These are phyloP conservation scores for Aromia moschata DNA, from an alignment of 2,888 invertebrate genomes.

Conservation along the genomic window DNA sequence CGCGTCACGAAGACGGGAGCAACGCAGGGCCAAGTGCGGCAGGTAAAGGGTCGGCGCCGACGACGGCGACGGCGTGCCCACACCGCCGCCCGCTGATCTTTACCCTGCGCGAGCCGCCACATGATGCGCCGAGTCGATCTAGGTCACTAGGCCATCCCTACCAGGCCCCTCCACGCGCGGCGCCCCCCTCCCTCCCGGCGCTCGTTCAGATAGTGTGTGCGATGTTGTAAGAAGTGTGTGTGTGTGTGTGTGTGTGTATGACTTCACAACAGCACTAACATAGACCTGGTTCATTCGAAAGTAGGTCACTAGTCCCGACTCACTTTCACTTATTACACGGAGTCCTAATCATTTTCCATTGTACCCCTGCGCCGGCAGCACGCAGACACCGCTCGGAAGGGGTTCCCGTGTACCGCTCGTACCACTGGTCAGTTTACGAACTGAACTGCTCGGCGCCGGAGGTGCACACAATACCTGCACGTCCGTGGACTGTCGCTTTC, in stretches of 20 bases:
- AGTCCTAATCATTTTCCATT: constrained; percentile 77
- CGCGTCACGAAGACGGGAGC: background rate
- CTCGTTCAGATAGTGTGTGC: constrained; percentile 32
- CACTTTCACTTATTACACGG: constrained; percentile 91
- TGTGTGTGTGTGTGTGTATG: constrained; percentile 60
- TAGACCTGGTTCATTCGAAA: constrained; percentile 93
- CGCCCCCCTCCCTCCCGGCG: constrained; percentile 34
- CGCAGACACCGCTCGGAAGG: constrained; percentile 44
- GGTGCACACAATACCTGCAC: constrained; percentile 33
- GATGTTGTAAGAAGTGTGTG: constrained; percentile 59
- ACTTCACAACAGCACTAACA: constrained; percentile 72
- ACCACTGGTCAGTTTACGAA: constrained; percentile 39
- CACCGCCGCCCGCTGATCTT: too few relatives aligned
- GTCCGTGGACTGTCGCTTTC: constrained; percentile 26
- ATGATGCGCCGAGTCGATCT: constrained; percentile 75
- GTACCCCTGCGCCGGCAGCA: constrained; percentile 68
- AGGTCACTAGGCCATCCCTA: constrained; percentile 85
- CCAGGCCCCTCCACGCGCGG: constrained; percentile 52
- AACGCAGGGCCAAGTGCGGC: constrained; percentile 41
- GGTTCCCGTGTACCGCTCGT: constrained; percentile 36
- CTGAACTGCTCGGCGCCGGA: constrained; percentile 36
- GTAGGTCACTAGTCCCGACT: constrained; percentile 82
- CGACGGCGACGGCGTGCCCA: too few relatives aligned
- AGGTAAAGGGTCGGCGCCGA: constrained; percentile 31
- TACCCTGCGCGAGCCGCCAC: constrained; percentile 57